Evolutionary conservation across 2,888 invertebrate species (phyloP).

Genomic region (Gymnoscelis rufifasciata): DNA sequence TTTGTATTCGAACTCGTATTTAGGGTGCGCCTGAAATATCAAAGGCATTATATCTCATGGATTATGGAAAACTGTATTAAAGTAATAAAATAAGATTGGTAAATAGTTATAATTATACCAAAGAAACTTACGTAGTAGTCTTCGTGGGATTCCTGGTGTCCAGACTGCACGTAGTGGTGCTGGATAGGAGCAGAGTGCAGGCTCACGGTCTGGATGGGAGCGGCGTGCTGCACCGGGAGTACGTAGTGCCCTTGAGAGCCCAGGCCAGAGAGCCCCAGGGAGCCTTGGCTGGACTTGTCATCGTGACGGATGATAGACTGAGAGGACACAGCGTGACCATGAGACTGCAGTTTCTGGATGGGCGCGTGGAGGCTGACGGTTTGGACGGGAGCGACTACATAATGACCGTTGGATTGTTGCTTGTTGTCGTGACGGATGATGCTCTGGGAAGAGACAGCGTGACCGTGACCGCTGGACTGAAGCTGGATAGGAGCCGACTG

Average conservation of each 20-base stretch:
- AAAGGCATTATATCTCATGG: no score
- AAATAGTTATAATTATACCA: neutral
- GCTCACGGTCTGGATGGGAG: slow-evolving; percentile 34
- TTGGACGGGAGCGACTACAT: slow-evolving; percentile 19
- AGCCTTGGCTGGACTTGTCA: slow-evolving; percentile 20
- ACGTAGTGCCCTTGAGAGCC: slow-evolving; percentile 29
- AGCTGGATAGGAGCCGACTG: slow-evolving; percentile 22
- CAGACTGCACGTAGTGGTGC: slow-evolving; percentile 26
- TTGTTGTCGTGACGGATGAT: slow-evolving; percentile 35
- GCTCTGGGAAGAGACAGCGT: slow-evolving; percentile 46
- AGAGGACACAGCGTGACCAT: slow-evolving; percentile 31
- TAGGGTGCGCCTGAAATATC: slow-evolving; percentile 58
- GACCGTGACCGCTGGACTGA: slow-evolving; percentile 33
- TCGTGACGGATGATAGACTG: slow-evolving; percentile 35
- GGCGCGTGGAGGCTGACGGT: slow-evolving; percentile 21
- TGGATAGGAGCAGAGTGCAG: slow-evolving; percentile 36
- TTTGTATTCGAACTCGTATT: slow-evolving; percentile 75
- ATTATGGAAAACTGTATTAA: no score
- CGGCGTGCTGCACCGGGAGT: slow-evolving; percentile 32
- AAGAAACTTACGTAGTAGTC: slow-evolving; percentile 49
- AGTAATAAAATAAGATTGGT: neutral
- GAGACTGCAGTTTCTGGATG: slow-evolving; percentile 18
- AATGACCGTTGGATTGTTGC: slow-evolving; percentile 21
- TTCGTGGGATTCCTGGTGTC: slow-evolving; percentile 32
- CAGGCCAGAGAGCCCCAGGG: slow-evolving; percentile 25